Percentiles rank a stretch among this genome's conserved stretches.
Conservation (phyloP, 2,888 invertebrate species). For the Agrilus biguttatus region DNA sequence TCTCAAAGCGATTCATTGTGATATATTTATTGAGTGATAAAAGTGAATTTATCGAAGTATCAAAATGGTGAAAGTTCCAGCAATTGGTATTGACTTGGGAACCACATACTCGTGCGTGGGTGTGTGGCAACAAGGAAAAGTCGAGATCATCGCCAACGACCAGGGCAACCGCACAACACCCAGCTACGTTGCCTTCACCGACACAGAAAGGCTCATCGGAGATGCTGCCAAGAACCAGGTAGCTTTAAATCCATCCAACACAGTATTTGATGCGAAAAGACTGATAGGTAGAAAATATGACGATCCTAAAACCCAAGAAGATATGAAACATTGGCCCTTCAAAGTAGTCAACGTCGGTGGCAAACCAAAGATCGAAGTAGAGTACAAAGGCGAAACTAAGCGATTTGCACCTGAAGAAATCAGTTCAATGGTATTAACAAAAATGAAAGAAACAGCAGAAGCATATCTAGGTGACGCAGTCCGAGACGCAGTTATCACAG, state of each 20-base stretch:
- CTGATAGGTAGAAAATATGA: conserved; percentile 52
- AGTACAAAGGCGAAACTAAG: conserved; percentile 48
- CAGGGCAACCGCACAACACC: conserved; percentile 60
- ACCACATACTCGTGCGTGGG: conserved; percentile 81
- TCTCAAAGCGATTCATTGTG: too few species aligned
- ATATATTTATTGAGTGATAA: background rate
- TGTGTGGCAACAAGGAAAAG: conserved; percentile 68
- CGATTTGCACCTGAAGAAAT: conserved; percentile 49
- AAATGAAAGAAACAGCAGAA: conserved; percentile 52
- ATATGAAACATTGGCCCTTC: conserved; percentile 71
- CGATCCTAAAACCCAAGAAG: conserved; percentile 54
- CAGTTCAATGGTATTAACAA: conserved; percentile 51
- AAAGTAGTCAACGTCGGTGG: conserved; percentile 43
- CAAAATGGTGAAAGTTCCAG: conserved; percentile 32
- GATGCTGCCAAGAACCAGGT: conserved; percentile 60
- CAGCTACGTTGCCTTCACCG: conserved; percentile 59
- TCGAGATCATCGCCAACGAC: conserved; percentile 57
- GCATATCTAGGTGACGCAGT: conserved; percentile 48
- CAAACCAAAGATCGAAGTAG: conserved; percentile 48
- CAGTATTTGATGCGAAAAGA: conserved; percentile 49
- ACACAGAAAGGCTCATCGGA: conserved; percentile 51
- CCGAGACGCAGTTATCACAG: conserved; percentile 62
- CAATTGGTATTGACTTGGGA: conserved; percentile 71
- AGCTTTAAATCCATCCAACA: conserved; percentile 58
- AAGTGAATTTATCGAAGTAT: conserved; percentile 1